Evolutionary conservation across 2,888 invertebrate genomes (phyloP), one percentile per base, ranked within the genome.

Genomic region (Ceriagrion tenellum): DNA sequence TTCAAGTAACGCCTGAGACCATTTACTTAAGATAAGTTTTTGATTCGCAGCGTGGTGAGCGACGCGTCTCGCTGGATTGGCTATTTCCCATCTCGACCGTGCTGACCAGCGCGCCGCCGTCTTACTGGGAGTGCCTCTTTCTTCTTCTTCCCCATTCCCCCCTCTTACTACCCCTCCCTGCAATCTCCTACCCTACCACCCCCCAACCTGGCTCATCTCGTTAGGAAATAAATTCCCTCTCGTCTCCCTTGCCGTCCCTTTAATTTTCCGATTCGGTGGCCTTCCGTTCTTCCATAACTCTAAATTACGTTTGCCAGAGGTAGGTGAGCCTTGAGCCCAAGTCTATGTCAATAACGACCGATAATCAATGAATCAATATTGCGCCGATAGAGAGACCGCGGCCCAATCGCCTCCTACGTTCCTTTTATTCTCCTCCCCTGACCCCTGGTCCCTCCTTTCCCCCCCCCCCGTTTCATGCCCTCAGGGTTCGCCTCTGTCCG

Each of bases 301-400:
- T 91, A 91, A 91, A 91, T 91, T 91, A 91, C 91, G 40, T 91
- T 91, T 91, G 91, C 59, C 91, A 20, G 91, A 63, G 91, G 91
- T 59, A 91, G 91, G 91, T 91, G 91, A 63, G 91, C 91, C 91
- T 91, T 91, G 91, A 91, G 91, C 91, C 59, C 90, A 55, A 59
- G 59, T 59, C 91, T 91, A 91, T 91, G 91, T 91, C 91, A 91
- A 91, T 91, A 47, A 91, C 59, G 91, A 40, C 56, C 59, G 91
- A 63, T 91, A 91, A 91, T 91, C 91, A 91, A 91, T 91, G 91
- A 91, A 91, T 91, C 91, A 91, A 91, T 91, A 91, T 91, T 91
- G 91, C 91, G 63, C 91, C 91, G 90, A 91, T 91, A 56, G 90
- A 47, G 47, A 88, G 88, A 88, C 88, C 88, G 47, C 88, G 88